Percentiles rank a stretch among this genome's conserved stretches.
Conservation (phyloP, 2,113 vertebrate genomes). For the Spheniscus mendiculus region DNA sequence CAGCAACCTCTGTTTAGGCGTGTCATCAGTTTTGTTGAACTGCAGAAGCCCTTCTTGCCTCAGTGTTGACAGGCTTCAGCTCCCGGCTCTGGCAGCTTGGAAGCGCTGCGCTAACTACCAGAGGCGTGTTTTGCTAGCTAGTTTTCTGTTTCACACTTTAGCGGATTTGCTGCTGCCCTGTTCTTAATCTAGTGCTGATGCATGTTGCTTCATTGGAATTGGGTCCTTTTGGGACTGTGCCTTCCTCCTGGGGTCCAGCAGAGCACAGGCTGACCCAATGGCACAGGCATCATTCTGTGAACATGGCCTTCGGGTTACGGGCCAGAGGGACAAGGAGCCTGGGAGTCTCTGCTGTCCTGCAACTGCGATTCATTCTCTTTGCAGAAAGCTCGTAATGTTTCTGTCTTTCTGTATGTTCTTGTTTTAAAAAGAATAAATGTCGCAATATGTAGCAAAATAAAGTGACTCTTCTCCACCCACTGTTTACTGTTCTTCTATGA, state of each 20-base stretch:
- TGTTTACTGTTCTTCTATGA: background rate
- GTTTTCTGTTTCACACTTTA: background rate
- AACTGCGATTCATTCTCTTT: rapidly evolving
- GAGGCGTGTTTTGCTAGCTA: background rate
- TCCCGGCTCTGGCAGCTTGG: background rate
- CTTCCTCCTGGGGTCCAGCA: too few species aligned
- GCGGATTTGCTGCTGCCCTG: background rate
- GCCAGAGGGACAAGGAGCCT: background rate
- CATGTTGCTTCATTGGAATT: background rate
- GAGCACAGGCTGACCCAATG: background rate
- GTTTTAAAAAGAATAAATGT: background rate
- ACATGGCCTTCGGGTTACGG: rapidly evolving
- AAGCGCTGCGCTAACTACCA: too few species aligned
- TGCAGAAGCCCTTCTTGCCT: background rate
- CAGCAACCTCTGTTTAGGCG: background rate
- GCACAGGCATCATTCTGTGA: background rate
- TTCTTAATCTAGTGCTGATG: background rate
- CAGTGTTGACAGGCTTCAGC: background rate
- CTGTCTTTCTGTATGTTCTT: background rate
- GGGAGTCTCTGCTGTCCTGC: background rate
- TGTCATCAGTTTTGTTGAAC: background rate
- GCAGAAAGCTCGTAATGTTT: background rate
- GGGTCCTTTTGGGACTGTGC: background rate
- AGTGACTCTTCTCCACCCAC: background rate
- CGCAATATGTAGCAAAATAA: background rate